Percentiles rank a stretch among this genome's conserved stretches.
Conservation (phyloP, 2,113 vertebrate genomes). For the Tapirus terrestris region DNA sequence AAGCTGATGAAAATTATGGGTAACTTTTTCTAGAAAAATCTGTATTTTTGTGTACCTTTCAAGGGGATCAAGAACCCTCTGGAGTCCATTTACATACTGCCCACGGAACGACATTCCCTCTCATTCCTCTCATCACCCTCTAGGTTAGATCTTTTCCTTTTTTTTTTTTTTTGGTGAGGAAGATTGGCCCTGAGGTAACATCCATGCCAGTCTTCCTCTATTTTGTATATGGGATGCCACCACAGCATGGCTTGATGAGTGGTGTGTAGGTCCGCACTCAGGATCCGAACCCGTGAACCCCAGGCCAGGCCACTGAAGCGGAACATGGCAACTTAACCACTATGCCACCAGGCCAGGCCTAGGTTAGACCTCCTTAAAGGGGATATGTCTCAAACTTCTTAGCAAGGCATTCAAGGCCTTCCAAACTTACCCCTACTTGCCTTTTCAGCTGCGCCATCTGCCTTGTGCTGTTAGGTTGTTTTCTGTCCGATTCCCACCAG, state of each 20-base stretch:
- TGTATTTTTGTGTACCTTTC: background rate
- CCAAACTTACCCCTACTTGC: background rate
- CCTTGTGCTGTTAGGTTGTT: background rate
- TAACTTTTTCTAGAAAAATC: background rate
- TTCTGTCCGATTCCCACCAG: background rate
- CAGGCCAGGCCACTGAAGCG: no score
- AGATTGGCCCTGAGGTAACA: no score
- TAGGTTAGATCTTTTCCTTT: background rate
- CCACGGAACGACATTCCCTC: background rate
- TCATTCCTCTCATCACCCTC: background rate
- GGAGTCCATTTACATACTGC: background rate
- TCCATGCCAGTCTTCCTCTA: no score
- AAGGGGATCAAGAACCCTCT: background rate
- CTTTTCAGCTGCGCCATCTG: background rate
- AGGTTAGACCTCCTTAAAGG: background rate
- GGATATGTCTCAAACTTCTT: background rate
- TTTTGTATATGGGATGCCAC: no score
- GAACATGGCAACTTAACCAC: no score
- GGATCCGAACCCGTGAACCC: no score
- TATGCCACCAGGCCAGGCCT: no score
- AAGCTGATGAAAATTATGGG: background rate
- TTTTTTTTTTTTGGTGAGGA: no score
- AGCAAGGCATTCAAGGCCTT: background rate
- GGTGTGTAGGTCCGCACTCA: no score
- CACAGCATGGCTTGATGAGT: no score